Evolutionary conservation across 35 echinoderm and acorn worm species (phyloP).

Genomic region (Chiridota heheva): DNA sequence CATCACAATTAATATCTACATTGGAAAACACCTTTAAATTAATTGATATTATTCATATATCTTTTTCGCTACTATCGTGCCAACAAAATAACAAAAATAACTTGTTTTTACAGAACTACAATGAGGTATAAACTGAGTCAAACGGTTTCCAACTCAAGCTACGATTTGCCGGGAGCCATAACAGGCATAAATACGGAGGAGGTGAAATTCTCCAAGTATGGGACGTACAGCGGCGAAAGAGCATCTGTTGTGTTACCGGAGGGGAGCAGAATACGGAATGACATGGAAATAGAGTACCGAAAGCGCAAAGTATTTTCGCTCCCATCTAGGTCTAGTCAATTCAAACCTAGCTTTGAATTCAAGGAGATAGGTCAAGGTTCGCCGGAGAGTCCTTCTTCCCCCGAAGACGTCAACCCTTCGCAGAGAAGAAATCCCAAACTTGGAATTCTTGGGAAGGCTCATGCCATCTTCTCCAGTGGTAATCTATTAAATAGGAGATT

Average conservation of each 20-base stretch:
- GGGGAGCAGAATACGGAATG: neutral
- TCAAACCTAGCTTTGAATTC: slow-evolving; percentile 12
- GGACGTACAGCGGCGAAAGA: slow-evolving; percentile 38
- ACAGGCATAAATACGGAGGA: slow-evolving; percentile 37
- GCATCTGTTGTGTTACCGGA: slow-evolving; percentile 13
- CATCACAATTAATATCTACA: too few species aligned
- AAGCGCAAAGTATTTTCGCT: slow-evolving; percentile 34
- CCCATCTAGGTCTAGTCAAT: slow-evolving; percentile 16
- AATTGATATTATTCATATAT: too few species aligned
- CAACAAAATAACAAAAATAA: too few species aligned
- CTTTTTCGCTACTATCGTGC: too few species aligned
- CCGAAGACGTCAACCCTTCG: slow-evolving; percentile 2
- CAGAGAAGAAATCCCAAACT: slow-evolving; percentile 11
- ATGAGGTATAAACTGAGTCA: too few species aligned
- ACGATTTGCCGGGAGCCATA: slow-evolving; percentile 33
- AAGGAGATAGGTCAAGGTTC: slow-evolving; percentile 16
- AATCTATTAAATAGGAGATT: slow-evolving; percentile 31
- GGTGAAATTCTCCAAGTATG: slow-evolving; percentile 20
- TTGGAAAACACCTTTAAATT: too few species aligned
- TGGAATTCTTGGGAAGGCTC: slow-evolving; percentile 32
- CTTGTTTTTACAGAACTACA: too few species aligned
- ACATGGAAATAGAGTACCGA: slow-evolving; percentile 14
- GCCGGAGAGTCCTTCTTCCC: neutral
- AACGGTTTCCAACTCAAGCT: slow-evolving; percentile 38
- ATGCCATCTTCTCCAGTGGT: slow-evolving; percentile 26